These are phyloP conservation scores for Chalcis sispes DNA, from an alignment of 2,888 invertebrate genomes.

Conservation along the genomic window DNA sequence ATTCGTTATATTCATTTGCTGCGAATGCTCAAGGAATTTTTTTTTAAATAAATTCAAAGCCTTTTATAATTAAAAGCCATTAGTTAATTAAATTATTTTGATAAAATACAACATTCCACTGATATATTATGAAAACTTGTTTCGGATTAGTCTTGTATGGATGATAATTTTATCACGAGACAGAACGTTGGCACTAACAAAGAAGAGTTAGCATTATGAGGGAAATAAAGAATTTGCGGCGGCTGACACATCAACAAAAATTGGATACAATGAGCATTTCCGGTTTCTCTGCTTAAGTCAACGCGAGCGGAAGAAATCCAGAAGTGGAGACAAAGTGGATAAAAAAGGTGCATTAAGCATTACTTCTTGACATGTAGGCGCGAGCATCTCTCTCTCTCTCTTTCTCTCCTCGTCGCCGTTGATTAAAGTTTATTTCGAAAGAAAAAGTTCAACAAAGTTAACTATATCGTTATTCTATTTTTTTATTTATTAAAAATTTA, in stretches of 20 bases:
- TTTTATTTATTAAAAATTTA: constrained; percentile 6
- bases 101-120: too few relatives aligned
- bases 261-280: constrained; percentile 63
- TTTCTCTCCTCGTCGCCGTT: constrained; percentile 37
- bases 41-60: too few relatives aligned
- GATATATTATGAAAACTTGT: too few relatives aligned
- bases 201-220: constrained; percentile 52
- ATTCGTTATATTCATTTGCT: too few relatives aligned
- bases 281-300: constrained; percentile 61
- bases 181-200: constrained; percentile 57
- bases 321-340: constrained; percentile 56
- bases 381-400: constrained; percentile 53
- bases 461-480: constrained; percentile 26
- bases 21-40: too few relatives aligned
- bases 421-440: constrained; percentile 53
- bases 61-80: too few relatives aligned
- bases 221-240: constrained; percentile 58
- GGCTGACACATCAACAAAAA: constrained; percentile 61
- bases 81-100: too few relatives aligned
- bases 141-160: too few relatives aligned
- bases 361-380: constrained; percentile 57
- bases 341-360: constrained; percentile 63
- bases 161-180: too few relatives aligned
- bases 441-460: constrained; percentile 31
- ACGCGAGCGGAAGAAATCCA: constrained; percentile 50